These are phyloP conservation scores for Galagoides demidoff DNA, from an alignment of 2,797 vertebrate species.

Conservation along the genomic window DNA sequence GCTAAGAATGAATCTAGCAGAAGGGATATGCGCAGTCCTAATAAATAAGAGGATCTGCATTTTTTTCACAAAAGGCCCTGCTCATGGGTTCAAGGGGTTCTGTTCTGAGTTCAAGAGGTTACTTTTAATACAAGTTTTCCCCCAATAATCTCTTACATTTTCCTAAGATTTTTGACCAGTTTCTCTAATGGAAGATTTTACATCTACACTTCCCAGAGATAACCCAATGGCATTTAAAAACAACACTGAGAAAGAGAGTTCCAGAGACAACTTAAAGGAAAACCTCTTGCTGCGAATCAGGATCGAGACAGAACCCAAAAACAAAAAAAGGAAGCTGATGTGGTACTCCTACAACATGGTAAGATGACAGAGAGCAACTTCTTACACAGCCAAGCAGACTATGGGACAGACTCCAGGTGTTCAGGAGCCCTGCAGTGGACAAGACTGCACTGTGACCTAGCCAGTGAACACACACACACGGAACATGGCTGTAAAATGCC, in stretches of 20 bases:
- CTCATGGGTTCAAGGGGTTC: constrained; percentile 85
- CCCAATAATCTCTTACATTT: constrained; percentile 92
- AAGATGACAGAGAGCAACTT: constrained; percentile 93
- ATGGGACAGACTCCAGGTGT: constrained; percentile 33
- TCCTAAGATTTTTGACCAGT: constrained; percentile 94
- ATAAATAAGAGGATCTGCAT: not conserved
- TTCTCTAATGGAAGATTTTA: constrained; percentile 94
- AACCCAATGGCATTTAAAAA: constrained; percentile 96
- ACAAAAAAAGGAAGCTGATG: constrained; percentile 93
- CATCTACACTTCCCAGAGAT: constrained; percentile 95
- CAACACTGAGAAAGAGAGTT: constrained; percentile 94
- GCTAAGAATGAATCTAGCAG: not conserved
- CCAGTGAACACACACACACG: not conserved
- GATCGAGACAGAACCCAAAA: constrained; percentile 94
- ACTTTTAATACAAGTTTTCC: constrained; percentile 93
- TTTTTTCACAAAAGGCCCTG: not conserved
- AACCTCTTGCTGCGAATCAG: constrained; percentile 92
- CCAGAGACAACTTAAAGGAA: constrained; percentile 94
- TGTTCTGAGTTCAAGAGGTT: constrained; percentile 95
- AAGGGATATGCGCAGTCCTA: not conserved
- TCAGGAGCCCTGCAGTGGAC: too few species aligned
- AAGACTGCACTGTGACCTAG: not conserved
- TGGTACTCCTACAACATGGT: constrained; percentile 94
- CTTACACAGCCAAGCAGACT: constrained; percentile 92
- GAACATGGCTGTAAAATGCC: not conserved